Conservation (phyloP, 2,888 invertebrate genomes). For the Carpatolechia fugitivella region DNA sequence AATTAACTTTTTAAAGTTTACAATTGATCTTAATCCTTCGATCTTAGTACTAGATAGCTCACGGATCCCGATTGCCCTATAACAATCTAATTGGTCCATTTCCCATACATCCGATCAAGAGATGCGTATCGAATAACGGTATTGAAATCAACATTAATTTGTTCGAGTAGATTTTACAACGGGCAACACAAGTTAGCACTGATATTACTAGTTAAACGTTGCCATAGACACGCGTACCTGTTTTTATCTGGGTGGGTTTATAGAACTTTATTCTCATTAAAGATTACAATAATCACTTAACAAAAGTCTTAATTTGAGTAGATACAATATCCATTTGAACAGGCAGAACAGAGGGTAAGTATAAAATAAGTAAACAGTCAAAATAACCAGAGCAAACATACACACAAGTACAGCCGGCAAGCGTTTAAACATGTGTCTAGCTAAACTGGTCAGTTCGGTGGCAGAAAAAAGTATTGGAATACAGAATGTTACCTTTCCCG, state of each 20-base stretch:
- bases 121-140: conserved; percentile 65
- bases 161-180: conserved; percentile 52
- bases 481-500: no score
- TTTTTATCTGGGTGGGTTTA: not conserved
- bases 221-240: not conserved
- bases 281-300: no score
- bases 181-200: conserved; percentile 14
- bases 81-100: conserved; percentile 58
- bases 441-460: no score
- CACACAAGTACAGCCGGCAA: no score
- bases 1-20: conserved; percentile 48
- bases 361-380: no score
- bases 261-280: no score
- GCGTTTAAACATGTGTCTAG: no score
- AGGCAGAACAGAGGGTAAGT: no score
- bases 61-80: conserved; percentile 36
- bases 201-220: not conserved
- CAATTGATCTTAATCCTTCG: conserved; percentile 34
- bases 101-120: conserved; percentile 48
- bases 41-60: conserved; percentile 21
- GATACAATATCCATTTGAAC: no score
- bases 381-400: no score
- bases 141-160: conserved; percentile 69
- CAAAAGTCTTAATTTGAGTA: no score
- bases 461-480: no score